phyloP scores from a whole-genome alignment of 2,113 vertebrate genomes.

The Labeo rohita region DNA sequence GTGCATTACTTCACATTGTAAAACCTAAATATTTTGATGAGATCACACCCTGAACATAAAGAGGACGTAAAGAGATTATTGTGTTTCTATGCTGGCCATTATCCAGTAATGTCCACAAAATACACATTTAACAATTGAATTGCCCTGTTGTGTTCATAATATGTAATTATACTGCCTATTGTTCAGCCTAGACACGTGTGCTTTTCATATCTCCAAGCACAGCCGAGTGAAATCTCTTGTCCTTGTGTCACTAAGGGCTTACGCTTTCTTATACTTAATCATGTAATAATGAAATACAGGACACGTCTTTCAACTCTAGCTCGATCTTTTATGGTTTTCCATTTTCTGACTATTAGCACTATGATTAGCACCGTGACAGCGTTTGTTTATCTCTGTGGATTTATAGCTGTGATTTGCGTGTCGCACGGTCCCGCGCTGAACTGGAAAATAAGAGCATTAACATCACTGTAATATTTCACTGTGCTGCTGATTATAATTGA shows the following conservation, averaged over 20 bases:
- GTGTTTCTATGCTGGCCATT: background rate
- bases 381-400: conserved; percentile 36
- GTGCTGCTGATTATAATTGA: conserved; percentile 64
- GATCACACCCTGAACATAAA: background rate
- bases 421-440: conserved; percentile 8
- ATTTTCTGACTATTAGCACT: conserved; percentile 34
- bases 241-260: conserved; percentile 2
- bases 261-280: conserved; percentile 16
- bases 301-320: conserved; percentile 19
- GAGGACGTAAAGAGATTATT: conserved; percentile 14
- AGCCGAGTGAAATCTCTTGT: conserved; percentile 7
- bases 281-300: conserved; percentile 19
- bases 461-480: conserved; percentile 60
- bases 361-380: conserved; percentile 24
- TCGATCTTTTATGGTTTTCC: conserved; percentile 9
- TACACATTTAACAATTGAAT: conserved; percentile 3
- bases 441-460: conserved; percentile 56
- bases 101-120: background rate
- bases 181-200: background rate
- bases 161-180: background rate
- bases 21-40: background rate
- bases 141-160: background rate
- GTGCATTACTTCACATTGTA: background rate
- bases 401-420: conserved; percentile 27
- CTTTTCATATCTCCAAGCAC: background rate